A percentile compares a stretch with the other conserved stretches of the same genome.
Evolutionary conservation across 1,140 invertebrate genomes (phyloP).

Genomic region (Ladona fulva): DNA sequence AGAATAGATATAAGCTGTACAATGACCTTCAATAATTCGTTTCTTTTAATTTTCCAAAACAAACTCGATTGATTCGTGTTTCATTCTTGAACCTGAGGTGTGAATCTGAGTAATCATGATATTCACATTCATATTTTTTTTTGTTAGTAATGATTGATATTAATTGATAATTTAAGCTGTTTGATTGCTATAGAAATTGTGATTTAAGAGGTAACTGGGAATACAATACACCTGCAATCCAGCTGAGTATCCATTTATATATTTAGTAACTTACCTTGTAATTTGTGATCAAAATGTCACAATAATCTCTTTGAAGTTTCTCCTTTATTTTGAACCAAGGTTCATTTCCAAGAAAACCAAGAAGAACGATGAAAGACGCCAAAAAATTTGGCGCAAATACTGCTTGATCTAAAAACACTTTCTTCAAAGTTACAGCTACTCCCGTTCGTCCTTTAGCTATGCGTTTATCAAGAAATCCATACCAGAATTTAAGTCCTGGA

Average conservation of each 20-base stretch:
- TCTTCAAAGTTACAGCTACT: constrained; percentile 46
- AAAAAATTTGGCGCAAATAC: constrained; percentile 59
- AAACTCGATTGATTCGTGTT: no score
- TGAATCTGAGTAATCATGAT: no score
- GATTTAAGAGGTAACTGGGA: no score
- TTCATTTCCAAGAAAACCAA: constrained; percentile 53
- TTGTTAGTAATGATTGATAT: no score
- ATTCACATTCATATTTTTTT: no score
- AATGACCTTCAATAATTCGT: no score
- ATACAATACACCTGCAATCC: no score
- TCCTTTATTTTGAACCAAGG: constrained; percentile 41
- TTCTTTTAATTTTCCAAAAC: no score
- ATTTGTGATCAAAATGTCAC: constrained; percentile 59
- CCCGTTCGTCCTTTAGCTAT: constrained; percentile 43
- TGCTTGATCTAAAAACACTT: constrained; percentile 66
- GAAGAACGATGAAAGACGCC: constrained; percentile 41
- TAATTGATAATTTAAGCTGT: no score
- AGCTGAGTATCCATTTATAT: background rate
- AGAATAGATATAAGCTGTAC: no score
- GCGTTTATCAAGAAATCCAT: constrained; percentile 52
- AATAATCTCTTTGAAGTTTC: constrained; percentile 52
- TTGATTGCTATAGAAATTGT: no score
- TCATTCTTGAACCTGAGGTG: no score
- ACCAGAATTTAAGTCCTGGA: constrained; percentile 60
- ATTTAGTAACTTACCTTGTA: constrained; percentile 48